Base-by-base conservation (phyloP, 2,113 vertebrate species). In the Rhagologus leucostigma region DNA sequence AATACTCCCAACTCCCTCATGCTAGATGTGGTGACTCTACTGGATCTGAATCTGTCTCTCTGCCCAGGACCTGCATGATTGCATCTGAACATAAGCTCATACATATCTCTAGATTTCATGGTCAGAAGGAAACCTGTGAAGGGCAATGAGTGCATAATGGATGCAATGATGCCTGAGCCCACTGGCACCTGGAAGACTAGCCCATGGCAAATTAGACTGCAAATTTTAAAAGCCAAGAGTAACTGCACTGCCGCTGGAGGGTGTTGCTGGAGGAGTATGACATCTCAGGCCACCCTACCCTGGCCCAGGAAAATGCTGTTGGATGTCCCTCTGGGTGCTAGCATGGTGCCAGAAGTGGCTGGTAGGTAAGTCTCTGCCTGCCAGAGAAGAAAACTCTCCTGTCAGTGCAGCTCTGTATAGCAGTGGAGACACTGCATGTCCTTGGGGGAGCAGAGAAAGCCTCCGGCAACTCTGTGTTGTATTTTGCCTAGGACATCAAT, bases 401-500 rank as follows among this genome's bases (percentile, higher is more conserved):
- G 53, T 30, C 47, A 55, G 6, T 2, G 6, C 42, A 59, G 49
- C 15, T 91, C 13, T 59, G 2, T 0, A 3, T 20, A 89, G 52
- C 2, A 2, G 29, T 22, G 13, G 65, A 76, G 84, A 65, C 23
- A 37, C 1, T 1, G 16, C 2, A 1, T 16, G 20, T 70, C 59
- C 78, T 52, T 80, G 30, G 50, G 49, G 42, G 22, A 65, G 47
- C 3, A 69, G 30, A 90, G 84, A 12, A 94, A 90, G 63, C 62
- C 80, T 62, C 2, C 1, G 67, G 70, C 68, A 87, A 32, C n/a
- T 85, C 62, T 44, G 14, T 76, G 37, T n/a, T 78, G 7, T 39
- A 39, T 77, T 91, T 63, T 91, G 87, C 75, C 55, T 74, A 70
- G 62, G 55, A 67, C 69, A 83, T 87, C 50, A 83, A 24, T 91